Base-by-base conservation (phyloP, 2,797 vertebrate species). In the Amazonetta brasiliensis region DNA sequence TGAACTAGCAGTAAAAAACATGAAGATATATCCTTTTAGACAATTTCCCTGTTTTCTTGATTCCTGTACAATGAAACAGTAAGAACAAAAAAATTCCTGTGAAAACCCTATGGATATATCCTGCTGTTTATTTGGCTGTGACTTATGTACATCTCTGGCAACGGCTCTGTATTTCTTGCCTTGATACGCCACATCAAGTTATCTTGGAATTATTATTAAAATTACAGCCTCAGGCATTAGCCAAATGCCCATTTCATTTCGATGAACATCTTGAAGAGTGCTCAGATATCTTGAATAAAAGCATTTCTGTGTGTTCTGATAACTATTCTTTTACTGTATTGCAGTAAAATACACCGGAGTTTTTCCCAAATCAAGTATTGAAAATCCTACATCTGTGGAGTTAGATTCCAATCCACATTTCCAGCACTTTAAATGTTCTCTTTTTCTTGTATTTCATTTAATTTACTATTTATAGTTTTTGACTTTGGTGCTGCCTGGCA, bases 191-290 rank as follows among this genome's bases (percentile, higher is more conserved):
- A 85, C 92, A 89, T 96, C 92, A 91, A 85, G 75, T 94, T 78
- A 48, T 85, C 86, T 87, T 84, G 90, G 88, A 89, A 84, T 95
- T 94, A 96, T 91, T 94, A 93, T 91, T 92, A 92, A 90, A 94
- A 97, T 94, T 89, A 76, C 76, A 92, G 87, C 95, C 93, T 76
- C 78, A 21, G 87, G 96, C 84, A 26, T 94, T 94, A 87, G 35
- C 91, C 81, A 90, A 87, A 76, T 91, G 92, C 84, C 66, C 69
- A 77, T 92, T 96, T 96, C 74, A 62, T 82, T 88, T 72, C 37
- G 2, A 20, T 80, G 68, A 86, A 62, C 83, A 92, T 84, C 84
- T 86, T 84, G 50, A 84, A 62, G 91, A 94, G 31, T 50, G 64
- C 25, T 95, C 26, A 46, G 43, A 67, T 87, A 54, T n/a, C 39